Evolutionary conservation across 2,113 vertebrate genomes (phyloP).

Genomic region (Mystacornis crossleyi): DNA sequence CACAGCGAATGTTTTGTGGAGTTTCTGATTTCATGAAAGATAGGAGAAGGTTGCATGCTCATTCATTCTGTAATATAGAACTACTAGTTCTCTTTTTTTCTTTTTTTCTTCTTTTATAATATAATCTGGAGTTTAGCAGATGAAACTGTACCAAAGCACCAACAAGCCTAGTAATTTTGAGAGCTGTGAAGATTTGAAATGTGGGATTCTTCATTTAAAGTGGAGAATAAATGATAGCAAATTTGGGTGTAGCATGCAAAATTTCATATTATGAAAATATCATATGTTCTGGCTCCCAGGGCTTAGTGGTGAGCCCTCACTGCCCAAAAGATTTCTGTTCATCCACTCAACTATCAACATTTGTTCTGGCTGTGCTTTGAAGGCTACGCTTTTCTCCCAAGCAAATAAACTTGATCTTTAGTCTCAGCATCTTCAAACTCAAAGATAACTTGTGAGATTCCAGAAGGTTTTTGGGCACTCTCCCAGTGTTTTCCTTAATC

Average conservation of each 20-base stretch:
- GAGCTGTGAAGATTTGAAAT: neutral
- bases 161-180: neutral
- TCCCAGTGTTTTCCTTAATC: neutral
- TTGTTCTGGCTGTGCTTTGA: neutral
- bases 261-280: neutral
- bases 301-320: neutral
- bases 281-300: neutral
- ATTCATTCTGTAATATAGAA: neutral
- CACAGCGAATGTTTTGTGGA: neutral
- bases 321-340: neutral
- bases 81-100: neutral
- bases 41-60: neutral
- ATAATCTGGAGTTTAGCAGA: neutral
- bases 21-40: neutral
- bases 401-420: neutral
- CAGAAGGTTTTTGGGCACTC: neutral
- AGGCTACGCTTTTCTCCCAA: neutral
- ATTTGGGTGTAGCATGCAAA: neutral
- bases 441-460: neutral
- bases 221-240: neutral
- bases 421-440: neutral
- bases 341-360: neutral
- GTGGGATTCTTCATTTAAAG: neutral
- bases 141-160: neutral
- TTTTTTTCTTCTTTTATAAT: neutral